Conservation (phyloP, 2,888 invertebrate species). For the Monopis laevigella region DNA sequence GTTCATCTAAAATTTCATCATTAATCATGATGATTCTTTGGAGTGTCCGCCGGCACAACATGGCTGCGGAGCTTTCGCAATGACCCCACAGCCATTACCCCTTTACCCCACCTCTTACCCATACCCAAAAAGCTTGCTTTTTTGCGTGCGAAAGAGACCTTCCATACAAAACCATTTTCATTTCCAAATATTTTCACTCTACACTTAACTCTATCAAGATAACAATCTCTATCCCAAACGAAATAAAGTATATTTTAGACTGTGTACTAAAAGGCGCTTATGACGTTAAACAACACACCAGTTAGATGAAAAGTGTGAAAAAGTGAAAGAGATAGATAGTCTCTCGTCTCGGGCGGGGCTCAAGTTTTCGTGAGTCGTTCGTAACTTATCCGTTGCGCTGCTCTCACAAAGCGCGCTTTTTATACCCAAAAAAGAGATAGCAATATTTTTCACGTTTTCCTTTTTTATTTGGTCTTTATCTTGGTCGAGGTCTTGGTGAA, state of each 20-base stretch:
- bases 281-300: slow-evolving; percentile 23
- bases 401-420: slow-evolving; percentile 33
- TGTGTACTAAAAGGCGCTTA: slow-evolving; percentile 21
- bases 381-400: slow-evolving; percentile 54
- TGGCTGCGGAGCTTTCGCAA: slow-evolving; percentile 32
- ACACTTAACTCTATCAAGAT: slow-evolving; percentile 7
- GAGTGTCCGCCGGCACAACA: slow-evolving; percentile 31
- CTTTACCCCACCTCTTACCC: slow-evolving; percentile 25
- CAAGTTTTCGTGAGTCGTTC: slow-evolving; percentile 67
- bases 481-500: slow-evolving; percentile 43
- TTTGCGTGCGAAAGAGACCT: slow-evolving; percentile 66
- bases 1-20: slow-evolving; percentile 12
- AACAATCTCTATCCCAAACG: slow-evolving; percentile 14
- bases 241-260: slow-evolving; percentile 21
- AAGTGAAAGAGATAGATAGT: slow-evolving; percentile 66
- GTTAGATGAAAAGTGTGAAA: slow-evolving; percentile 62
- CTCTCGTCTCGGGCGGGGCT: slow-evolving; percentile 63
- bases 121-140: slow-evolving; percentile 45
- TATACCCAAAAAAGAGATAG: slow-evolving; percentile 39
- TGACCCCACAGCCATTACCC: slow-evolving; percentile 34
- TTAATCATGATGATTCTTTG: slow-evolving; percentile 9
- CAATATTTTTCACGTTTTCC: slow-evolving; percentile 62
- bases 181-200: slow-evolving; percentile 59
- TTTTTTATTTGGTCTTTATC: slow-evolving; percentile 67
- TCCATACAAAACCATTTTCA: slow-evolving; percentile 56